phyloP scores from a whole-genome alignment of 92 coral and sea anemone genomes.

The Desmophyllum pertusum region DNA sequence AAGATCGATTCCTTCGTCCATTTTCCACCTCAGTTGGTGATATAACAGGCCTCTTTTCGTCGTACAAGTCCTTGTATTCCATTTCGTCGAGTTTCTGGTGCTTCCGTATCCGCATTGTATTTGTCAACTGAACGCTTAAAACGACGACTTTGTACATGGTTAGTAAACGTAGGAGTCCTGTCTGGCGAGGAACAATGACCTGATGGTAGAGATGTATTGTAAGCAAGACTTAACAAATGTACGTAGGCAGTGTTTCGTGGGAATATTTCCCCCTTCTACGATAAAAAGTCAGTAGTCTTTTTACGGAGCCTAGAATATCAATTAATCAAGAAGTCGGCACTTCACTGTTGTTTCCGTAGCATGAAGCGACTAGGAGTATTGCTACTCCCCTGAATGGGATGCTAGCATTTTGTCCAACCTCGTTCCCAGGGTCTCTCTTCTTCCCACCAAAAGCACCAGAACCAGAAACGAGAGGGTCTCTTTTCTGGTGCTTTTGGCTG shows the following conservation, averaged over 20 bases:
- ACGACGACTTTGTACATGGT: slow-evolving; percentile 44
- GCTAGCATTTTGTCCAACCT: too few relatives aligned
- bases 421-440: too few relatives aligned
- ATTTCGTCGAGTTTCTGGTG: slow-evolving; percentile 4
- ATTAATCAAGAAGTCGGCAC: too few relatives aligned
- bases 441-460: too few relatives aligned
- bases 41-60: slow-evolving; percentile 1
- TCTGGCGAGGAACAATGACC: slow-evolving; percentile 62
- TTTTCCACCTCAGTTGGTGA: not conserved
- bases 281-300: too few relatives aligned
- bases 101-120: not conserved
- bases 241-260: not conserved
- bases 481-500: too few relatives aligned
- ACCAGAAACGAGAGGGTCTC: too few relatives aligned
- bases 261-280: too few relatives aligned
- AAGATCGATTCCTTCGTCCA: not conserved
- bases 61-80: not conserved
- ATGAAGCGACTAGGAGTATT: not conserved
- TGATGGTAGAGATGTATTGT: not conserved
- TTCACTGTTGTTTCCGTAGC: not conserved
- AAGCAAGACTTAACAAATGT: too few relatives aligned
- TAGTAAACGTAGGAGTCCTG: slow-evolving; percentile 54
- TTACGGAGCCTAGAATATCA: too few relatives aligned
- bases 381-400: not conserved
- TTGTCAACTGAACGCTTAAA: slow-evolving; percentile 50